Conservation (phyloP, 64 coral and sea anemone species). For the Acropora yongei region DNA sequence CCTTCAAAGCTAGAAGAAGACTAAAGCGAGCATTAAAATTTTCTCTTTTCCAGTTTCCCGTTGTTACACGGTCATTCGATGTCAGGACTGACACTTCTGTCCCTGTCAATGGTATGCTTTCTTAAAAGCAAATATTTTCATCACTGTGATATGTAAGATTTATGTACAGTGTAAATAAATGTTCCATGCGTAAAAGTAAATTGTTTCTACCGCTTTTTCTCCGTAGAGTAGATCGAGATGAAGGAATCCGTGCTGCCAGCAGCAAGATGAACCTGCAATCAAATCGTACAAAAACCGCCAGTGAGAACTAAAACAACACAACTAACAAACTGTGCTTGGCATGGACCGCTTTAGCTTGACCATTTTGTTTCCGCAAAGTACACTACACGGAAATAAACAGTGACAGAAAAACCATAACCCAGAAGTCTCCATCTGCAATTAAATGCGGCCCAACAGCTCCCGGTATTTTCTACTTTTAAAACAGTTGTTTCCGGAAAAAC, state of each 20-base stretch:
- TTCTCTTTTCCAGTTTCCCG: neutral
- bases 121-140: neutral
- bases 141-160: neutral
- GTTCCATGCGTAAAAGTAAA: neutral
- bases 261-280: slow-evolving; percentile 84
- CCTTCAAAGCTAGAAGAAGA: neutral
- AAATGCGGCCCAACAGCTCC: too few species aligned
- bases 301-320: neutral
- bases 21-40: neutral
- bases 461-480: too few species aligned
- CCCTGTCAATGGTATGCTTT: neutral
- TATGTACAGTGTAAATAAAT: slow-evolving; percentile 23
- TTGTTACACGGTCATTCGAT: neutral
- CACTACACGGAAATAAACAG: too few species aligned
- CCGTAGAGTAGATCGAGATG: slow-evolving; percentile 97
- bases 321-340: too few species aligned
- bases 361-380: too few species aligned
- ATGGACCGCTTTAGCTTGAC: too few species aligned
- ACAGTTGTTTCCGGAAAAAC: too few species aligned
- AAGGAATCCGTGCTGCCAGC: slow-evolving; percentile 95
- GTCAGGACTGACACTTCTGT: neutral
- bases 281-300: neutral
- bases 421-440: too few species aligned
- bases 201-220: slow-evolving; percentile 83
- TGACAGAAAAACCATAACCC: too few species aligned